These are phyloP conservation scores for Chesias legatella DNA, from an alignment of 2,888 invertebrate genomes.

Conservation along the genomic window DNA sequence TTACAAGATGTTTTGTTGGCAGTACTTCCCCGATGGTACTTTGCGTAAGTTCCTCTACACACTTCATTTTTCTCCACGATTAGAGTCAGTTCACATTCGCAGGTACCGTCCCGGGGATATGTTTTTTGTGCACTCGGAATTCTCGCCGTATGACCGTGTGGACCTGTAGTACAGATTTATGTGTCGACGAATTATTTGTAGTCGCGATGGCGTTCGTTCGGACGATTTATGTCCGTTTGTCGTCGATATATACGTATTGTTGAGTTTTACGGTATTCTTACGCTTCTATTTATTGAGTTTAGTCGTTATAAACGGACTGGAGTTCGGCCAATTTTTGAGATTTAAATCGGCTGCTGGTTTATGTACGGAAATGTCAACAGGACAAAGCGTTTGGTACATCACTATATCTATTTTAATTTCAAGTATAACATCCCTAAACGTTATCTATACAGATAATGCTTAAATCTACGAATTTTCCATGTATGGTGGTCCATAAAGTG, in stretches of 20 bases:
- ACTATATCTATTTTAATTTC: too few species aligned
- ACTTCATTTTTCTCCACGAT: too few species aligned
- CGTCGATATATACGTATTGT: constrained; percentile 37
- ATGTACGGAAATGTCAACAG: constrained; percentile 2
- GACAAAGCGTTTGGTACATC: too few species aligned
- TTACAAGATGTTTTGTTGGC: too few species aligned
- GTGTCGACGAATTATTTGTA: constrained; percentile 36
- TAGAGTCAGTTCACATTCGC: constrained; percentile 20
- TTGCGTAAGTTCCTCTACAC: too few species aligned
- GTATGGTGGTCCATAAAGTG: too few species aligned
- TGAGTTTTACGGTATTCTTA: constrained; percentile 36
- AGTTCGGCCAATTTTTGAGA: constrained; percentile 12
- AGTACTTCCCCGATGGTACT: too few species aligned
- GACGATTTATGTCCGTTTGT: constrained; percentile 39
- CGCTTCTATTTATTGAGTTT: constrained; percentile 34
- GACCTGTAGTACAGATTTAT: constrained; percentile 37
- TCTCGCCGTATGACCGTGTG: constrained; percentile 34
- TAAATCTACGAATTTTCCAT: too few species aligned
- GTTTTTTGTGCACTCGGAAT: constrained; percentile 34
- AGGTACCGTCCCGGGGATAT: constrained; percentile 20
- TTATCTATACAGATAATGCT: too few species aligned
- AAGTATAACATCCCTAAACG: too few species aligned
- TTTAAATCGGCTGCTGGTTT: constrained; percentile 13
- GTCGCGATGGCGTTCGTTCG: constrained; percentile 32
- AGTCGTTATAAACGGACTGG: constrained; percentile 15